Conservation (phyloP, 2,888 invertebrate genomes). For the Drosophila macrothrix region DNA sequence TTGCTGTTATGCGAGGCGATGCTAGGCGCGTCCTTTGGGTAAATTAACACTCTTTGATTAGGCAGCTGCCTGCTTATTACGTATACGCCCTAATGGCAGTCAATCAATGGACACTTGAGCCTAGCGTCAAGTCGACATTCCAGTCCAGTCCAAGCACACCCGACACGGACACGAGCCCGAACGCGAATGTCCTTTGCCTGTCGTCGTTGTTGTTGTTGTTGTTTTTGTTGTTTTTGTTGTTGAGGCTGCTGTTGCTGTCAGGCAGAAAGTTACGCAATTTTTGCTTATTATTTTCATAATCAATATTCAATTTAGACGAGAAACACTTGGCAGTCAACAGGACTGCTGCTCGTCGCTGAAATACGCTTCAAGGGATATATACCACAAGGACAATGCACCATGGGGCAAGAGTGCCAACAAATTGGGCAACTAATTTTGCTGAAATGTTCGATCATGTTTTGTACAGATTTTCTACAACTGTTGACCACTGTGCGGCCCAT, state of each 20-base stretch:
- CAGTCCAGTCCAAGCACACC: no score
- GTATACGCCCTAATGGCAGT: slow-evolving; percentile 81
- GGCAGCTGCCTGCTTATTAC: slow-evolving; percentile 70
- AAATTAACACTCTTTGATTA: slow-evolving; percentile 81
- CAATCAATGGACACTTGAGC: slow-evolving; percentile 81
- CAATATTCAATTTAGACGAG: slow-evolving; percentile 78
- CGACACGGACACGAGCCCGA: not conserved
- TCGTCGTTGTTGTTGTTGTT: slow-evolving; percentile 10
- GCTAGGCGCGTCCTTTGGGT: slow-evolving; percentile 73
- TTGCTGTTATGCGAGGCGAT: slow-evolving; percentile 31
- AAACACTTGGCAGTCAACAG: slow-evolving; percentile 74
- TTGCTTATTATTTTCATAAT: slow-evolving; percentile 83
- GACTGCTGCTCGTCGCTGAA: slow-evolving; percentile 39
- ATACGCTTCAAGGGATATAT: slow-evolving; percentile 66
- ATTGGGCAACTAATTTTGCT: not conserved
- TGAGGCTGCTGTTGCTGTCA: slow-evolving; percentile 59
- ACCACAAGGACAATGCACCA: slow-evolving; percentile 42
- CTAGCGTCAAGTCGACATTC: slow-evolving; percentile 36
- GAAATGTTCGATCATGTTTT: not conserved
- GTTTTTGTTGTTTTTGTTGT: slow-evolving; percentile 16
- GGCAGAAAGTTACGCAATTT: slow-evolving; percentile 79
- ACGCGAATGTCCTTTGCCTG: slow-evolving; percentile 30
- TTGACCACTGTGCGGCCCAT: slow-evolving; percentile 27
- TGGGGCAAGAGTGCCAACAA: slow-evolving; percentile 12
- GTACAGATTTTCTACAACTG: not conserved